Conservation (phyloP, 2,888 invertebrate genomes). For the Catotricha subobsoleta region DNA sequence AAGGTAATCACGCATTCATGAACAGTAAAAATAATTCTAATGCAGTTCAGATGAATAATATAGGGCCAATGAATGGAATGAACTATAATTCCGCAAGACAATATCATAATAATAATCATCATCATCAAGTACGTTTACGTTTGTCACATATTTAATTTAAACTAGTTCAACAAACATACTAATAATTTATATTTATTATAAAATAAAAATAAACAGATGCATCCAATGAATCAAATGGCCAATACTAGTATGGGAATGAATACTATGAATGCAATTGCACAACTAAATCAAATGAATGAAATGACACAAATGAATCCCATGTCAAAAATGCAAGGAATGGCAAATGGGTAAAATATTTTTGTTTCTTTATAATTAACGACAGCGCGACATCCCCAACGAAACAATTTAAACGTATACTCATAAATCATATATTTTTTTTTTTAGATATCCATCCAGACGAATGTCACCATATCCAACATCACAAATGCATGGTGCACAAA, state of each 20-base stretch:
- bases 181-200: too few species aligned
- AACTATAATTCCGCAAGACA: conserved; percentile 22
- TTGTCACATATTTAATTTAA: background rate
- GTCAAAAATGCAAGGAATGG: conserved; percentile 38
- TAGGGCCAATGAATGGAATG: conserved; percentile 24
- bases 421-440: background rate
- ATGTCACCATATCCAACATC: conserved; percentile 74
- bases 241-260: conserved; percentile 53
- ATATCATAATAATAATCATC: conserved; percentile 22
- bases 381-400: background rate
- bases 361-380: background rate
- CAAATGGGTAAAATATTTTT: conserved; percentile 18
- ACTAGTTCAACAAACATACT: background rate
- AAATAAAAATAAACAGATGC: conserved; percentile 35
- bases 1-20: conserved; percentile 16
- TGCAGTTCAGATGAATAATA: conserved; percentile 17
- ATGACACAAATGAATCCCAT: conserved; percentile 49
- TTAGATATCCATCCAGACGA: conserved; percentile 52
- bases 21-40: conserved; percentile 16
- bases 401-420: background rate
- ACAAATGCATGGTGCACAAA: conserved; percentile 69
- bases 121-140: conserved; percentile 2
- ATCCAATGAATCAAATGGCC: conserved; percentile 54
- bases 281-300: conserved; percentile 38
- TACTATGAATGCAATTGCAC: conserved; percentile 29